Base-by-base conservation (phyloP, 2,888 invertebrate species). In the Drosophila austrosaltans region DNA sequence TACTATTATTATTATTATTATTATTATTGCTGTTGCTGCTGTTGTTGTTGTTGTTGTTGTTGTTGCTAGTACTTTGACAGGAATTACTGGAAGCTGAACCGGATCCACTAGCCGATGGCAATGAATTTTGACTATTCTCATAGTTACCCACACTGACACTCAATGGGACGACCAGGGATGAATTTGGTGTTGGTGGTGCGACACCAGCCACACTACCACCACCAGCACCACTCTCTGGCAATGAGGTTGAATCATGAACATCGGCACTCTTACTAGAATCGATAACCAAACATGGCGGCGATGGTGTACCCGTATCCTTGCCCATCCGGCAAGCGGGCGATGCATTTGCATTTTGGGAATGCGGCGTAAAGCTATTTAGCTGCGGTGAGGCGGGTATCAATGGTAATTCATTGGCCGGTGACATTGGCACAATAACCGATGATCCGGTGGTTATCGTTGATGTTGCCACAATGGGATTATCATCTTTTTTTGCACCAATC, bases 201-300 rank as follows among this genome's bases (percentile, higher is more conserved):
- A 74, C 70, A 32, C 80, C 69, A 1, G 69, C 63, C 4, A 71
- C 67, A 20, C 64, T 60, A n/a, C 57, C 75, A 0, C 62, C 68
- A 20, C 71, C 72, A 0, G 71, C 66, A 32, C 64, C 76, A 60
- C 79, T 77, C 66, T 90, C 91, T 16, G 89, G 88, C 70, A 90
- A 64, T 22, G 90, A 90, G 3, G 86, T 90, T 6, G 91, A 90
- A 20, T 90, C 89, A 20, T 89, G 87, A 10, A 87, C 82, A 66
- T 87, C 89, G 59, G 82, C 89, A 70, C 89, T 87, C 64, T 89
- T 90, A 63, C 90, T 89, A 10, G 90, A 83, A 56, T 90, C 90
- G 20, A 90, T 90, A 8, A 90, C 85, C n/a, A 90, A 69, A 53
- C 86, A 86, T 3, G 90, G 90, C 20, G 90, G 90, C 10, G 90